phyloP scores from a whole-genome alignment of 2,888 invertebrate species.

The Apodemia mormo region DNA sequence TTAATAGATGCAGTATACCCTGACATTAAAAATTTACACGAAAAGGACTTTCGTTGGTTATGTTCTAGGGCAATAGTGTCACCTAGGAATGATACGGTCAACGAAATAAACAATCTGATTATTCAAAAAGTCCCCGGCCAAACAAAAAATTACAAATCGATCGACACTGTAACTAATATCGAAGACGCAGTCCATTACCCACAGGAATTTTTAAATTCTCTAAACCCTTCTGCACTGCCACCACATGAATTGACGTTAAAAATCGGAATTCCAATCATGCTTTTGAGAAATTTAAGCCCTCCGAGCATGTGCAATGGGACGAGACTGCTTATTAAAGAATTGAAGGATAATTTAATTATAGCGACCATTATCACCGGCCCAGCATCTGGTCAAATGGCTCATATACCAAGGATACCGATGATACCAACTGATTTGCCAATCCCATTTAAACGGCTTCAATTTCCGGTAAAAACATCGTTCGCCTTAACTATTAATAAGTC shows the following conservation, averaged over 20 bases:
- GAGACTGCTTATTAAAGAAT: conserved; percentile 29
- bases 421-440: background rate
- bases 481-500: background rate
- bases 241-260: conserved; percentile 41
- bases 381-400: conserved; percentile 9
- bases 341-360: conserved; percentile 6
- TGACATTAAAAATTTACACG: conserved; percentile 34
- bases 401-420: conserved; percentile 6
- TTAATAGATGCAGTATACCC: conserved; percentile 34
- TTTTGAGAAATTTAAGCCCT: conserved; percentile 40
- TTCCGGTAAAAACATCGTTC: conserved; percentile 10
- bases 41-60: conserved; percentile 34
- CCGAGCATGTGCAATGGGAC: conserved; percentile 33
- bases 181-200: conserved; percentile 25
- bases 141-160: conserved; percentile 11
- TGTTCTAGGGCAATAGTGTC: conserved; percentile 41
- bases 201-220: conserved; percentile 38
- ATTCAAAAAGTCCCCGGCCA: conserved; percentile 13
- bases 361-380: conserved; percentile 16
- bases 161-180: conserved; percentile 24
- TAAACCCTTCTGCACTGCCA: conserved; percentile 38
- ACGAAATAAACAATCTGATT: conserved; percentile 32
- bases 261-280: conserved; percentile 41
- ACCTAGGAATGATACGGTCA: conserved; percentile 34
- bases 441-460: conserved; percentile 17